Evolutionary conservation across 1,140 invertebrate genomes (phyloP), one percentile per base, ranked within the genome.

Genomic region (Dysdera silvatica): DNA sequence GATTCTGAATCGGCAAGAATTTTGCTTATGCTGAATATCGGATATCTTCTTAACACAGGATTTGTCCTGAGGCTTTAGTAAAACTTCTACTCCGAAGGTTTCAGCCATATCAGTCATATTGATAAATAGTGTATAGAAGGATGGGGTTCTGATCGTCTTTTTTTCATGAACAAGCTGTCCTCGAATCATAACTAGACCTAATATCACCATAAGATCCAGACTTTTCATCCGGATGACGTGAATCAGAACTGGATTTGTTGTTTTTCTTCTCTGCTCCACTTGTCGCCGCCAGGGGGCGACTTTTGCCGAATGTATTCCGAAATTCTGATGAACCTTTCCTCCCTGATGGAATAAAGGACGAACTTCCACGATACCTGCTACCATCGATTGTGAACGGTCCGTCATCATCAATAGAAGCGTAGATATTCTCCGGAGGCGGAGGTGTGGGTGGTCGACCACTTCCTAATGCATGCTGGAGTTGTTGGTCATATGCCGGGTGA

Each of bases 321-420:
- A 40, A 43, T 3, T 58, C 62, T 1, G 33, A 31, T 3, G 52
- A 55, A 4, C 47, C 40, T 43, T 64, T 64, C 6, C 55, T n/a
- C 6, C 28, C 35, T 37, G 18, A 18, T 1, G 41, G 52, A 2
- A 32, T 28, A 14, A 48, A 56, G 12, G 61, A 49, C n/a, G 54
- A 43, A 18, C 35, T 18, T 37, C 35, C 10, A 16, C 61, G 32
- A 32, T 64, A 55, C 33, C 61, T 33, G 29, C 55, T 56, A 12
- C 63, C 63, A 18, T 65, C 63, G 24, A 65, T 65, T 5, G 63
- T 65, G 41, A 49, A 65, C 26, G 56, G 63, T 35, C 63, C 66
- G 10, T 65, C 66, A n/a, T 67, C 66, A 23, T 67, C 66, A 14
- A 67, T 61, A 10, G 66, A 61, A 8, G 66, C 52, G 26, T 67